Percentiles rank a stretch among this genome's conserved stretches.
Evolutionary conservation across 2,888 invertebrate genomes (phyloP).

Genomic region (Hyalella azteca): DNA sequence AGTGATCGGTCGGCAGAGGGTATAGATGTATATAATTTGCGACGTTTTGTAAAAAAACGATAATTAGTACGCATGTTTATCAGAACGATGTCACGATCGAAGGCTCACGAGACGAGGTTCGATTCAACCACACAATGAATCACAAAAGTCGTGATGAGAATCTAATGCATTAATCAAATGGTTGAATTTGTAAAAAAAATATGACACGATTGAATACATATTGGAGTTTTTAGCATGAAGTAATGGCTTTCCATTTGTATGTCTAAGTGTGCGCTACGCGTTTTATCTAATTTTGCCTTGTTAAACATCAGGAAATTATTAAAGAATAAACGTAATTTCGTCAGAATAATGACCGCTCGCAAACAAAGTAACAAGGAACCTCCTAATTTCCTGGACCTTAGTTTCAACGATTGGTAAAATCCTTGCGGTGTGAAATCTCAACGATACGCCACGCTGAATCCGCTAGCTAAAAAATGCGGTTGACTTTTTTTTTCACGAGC

Average conservation of each 20-base stretch:
- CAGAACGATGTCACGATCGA: too few relatives aligned
- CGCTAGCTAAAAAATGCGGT: not conserved
- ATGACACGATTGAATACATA: too few relatives aligned
- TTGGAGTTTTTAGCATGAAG: not conserved
- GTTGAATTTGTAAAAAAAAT: too few relatives aligned
- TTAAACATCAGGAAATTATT: not conserved
- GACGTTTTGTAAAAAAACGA: not conserved
- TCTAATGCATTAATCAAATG: not conserved
- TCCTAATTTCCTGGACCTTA: not conserved
- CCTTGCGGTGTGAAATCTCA: not conserved
- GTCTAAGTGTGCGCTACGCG: not conserved
- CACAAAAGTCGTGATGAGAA: too few relatives aligned
- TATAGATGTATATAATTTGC: not conserved
- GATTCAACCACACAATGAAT: too few relatives aligned
- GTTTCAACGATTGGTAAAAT: not conserved
- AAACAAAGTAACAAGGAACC: not conserved
- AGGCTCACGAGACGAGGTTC: too few relatives aligned
- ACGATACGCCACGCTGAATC: not conserved
- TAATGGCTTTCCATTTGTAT: not conserved
- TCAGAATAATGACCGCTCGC: not conserved
- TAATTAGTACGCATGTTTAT: not conserved
- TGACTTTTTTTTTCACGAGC: not conserved
- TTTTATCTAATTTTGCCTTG: not conserved
- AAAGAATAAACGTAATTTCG: not conserved
- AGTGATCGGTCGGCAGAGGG: not conserved